Evolutionary conservation across 2,113 vertebrate species (phyloP).

Genomic region (Electrona antarctica): DNA sequence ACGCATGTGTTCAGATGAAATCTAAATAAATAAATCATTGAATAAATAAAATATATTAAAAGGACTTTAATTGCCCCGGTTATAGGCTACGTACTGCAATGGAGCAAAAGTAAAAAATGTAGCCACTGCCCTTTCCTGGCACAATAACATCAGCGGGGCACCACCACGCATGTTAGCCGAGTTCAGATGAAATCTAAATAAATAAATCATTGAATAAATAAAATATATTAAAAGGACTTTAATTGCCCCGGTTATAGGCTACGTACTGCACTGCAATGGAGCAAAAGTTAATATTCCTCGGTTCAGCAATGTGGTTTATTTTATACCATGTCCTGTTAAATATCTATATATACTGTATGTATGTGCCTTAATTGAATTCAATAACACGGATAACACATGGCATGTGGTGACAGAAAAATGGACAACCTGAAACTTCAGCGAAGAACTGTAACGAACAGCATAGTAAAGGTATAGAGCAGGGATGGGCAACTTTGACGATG

Average conservation of each 20-base stretch:
- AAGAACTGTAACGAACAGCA: conserved; percentile 38
- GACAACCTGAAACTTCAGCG: conserved; percentile 41
- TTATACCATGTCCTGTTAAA: conserved; percentile 49
- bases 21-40: conserved; percentile 28
- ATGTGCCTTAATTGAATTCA: conserved; percentile 50
- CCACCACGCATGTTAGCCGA: conserved; percentile 27
- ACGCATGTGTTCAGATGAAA: conserved; percentile 27
- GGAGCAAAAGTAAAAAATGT: conserved; percentile 39
- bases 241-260: conserved; percentile 26
- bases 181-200: conserved; percentile 36
- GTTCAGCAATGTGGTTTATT: conserved; percentile 43
- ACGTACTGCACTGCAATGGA: conserved; percentile 13
- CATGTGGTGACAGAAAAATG: conserved; percentile 31
- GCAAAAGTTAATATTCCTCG: conserved; percentile 46
- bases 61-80: conserved; percentile 31
- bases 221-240: conserved; percentile 22
- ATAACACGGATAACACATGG: conserved; percentile 44
- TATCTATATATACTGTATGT: conserved; percentile 59
- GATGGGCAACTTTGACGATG: too few species aligned
- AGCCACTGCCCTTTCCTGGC: conserved; percentile 37
- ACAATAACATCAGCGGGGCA: conserved; percentile 20
- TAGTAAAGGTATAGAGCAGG: conserved; percentile 29
- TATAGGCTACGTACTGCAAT: background rate
- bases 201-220: conserved; percentile 10
- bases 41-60: conserved; percentile 8